Conservation (phyloP, 2,888 invertebrate species). For the Ptychoptera albimana region DNA sequence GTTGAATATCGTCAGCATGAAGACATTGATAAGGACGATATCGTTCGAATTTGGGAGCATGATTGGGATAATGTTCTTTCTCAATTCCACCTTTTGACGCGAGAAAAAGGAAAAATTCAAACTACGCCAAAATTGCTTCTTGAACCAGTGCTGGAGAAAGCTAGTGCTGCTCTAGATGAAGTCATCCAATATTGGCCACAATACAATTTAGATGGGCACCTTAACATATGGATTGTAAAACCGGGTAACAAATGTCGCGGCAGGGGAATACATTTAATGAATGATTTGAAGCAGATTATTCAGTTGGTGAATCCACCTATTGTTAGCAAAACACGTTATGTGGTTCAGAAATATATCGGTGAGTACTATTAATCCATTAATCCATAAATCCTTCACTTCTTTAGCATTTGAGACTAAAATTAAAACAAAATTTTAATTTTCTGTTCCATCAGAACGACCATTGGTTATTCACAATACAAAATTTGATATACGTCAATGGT, state of each 20-base stretch:
- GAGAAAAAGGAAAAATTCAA: conserved; percentile 39
- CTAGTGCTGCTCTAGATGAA: conserved; percentile 44
- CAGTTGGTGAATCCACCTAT: conserved; percentile 51
- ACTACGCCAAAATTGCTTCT: conserved; percentile 19
- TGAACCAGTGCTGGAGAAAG: conserved; percentile 26
- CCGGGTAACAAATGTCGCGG: conserved; percentile 89
- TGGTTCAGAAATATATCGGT: conserved; percentile 94
- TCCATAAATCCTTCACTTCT: background rate
- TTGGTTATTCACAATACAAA: conserved; percentile 79
- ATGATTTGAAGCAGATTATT: conserved; percentile 71
- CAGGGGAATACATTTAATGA: conserved; percentile 74
- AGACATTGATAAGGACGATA: conserved; percentile 55
- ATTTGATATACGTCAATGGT: conserved; percentile 94
- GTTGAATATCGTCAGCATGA: conserved; percentile 57
- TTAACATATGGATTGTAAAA: conserved; percentile 89
- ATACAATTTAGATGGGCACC: conserved; percentile 65
- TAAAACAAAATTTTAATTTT: background rate
- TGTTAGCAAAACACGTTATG: conserved; percentile 60
- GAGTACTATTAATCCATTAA: conserved; percentile 19
- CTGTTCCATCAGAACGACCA: conserved; percentile 52
- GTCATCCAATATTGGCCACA: conserved; percentile 66
- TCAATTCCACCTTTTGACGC: conserved; percentile 49
- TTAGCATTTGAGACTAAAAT: background rate
- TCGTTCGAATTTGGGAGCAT: conserved; percentile 54
- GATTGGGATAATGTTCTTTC: conserved; percentile 81